Conservation (phyloP, 2,888 invertebrate species). For the Pherbina coryleti region DNA sequence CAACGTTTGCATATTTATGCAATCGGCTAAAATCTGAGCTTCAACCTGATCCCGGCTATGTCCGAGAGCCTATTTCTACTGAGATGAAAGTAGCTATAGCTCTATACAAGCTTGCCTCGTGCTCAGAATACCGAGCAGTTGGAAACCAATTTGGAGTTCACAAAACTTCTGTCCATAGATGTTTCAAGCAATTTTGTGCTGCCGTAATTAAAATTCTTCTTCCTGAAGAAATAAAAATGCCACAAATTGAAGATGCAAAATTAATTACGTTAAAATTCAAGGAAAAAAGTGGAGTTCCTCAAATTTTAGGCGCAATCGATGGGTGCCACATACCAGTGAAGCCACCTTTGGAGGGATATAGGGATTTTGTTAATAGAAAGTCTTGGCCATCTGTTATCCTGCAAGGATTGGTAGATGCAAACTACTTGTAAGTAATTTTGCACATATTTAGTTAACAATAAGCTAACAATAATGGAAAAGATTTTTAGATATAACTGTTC, state of each 20-base stretch:
- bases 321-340: background rate
- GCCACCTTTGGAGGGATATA: background rate
- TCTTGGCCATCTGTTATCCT: background rate
- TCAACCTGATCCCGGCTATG: no score
- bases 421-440: no score
- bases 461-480: slow-evolving; percentile 6
- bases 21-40: no score
- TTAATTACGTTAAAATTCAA: background rate
- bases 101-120: background rate
- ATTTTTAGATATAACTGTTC: slow-evolving; percentile 39
- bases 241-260: background rate
- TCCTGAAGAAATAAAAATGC: background rate
- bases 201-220: background rate
- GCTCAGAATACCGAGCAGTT: background rate
- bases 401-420: background rate
- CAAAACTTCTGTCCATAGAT: no score
- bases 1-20: no score
- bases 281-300: background rate
- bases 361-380: background rate
- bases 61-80: no score
- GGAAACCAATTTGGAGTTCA: background rate
- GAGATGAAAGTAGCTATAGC: background rate
- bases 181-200: background rate
- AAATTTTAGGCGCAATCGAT: background rate
- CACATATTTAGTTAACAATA: no score